Evolutionary conservation across 2,113 vertebrate species (phyloP).

Genomic region (Aegithalos caudatus): DNA sequence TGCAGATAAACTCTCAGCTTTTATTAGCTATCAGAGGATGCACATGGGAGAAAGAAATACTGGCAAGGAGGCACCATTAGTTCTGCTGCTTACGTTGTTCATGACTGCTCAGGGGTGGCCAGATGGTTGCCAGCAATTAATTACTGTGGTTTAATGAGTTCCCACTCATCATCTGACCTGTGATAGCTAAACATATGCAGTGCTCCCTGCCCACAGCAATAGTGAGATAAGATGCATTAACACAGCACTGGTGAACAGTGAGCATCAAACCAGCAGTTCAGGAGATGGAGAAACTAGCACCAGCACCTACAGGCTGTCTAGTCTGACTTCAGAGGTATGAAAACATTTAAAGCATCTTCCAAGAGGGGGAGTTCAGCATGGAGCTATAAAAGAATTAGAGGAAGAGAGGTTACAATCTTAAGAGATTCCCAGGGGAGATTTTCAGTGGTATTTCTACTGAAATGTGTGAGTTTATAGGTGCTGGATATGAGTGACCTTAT

Average conservation of each 20-base stretch:
- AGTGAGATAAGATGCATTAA: slow-evolving; percentile 39
- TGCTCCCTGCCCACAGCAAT: slow-evolving; percentile 49
- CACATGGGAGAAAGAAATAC: slow-evolving; percentile 58
- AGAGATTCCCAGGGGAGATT: background rate
- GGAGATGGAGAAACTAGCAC: background rate
- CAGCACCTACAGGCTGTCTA: background rate
- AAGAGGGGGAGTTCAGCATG: background rate
- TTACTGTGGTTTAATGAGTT: slow-evolving; percentile 67
- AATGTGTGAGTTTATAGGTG: background rate
- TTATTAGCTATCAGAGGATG: slow-evolving; percentile 62
- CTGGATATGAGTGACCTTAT: background rate
- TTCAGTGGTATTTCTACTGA: background rate
- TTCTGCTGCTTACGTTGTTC: slow-evolving; percentile 62
- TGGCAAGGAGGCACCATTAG: slow-evolving; percentile 59
- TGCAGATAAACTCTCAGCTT: slow-evolving; percentile 56
- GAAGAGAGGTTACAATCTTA: background rate
- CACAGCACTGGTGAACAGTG: background rate
- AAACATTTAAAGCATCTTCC: background rate
- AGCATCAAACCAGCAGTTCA: background rate
- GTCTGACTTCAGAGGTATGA: background rate
- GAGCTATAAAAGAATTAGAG: background rate
- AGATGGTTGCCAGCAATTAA: slow-evolving; percentile 70
- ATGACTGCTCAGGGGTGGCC: slow-evolving; percentile 61
- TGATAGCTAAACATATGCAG: slow-evolving; percentile 59
- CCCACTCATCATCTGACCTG: slow-evolving; percentile 65